Percentiles rank a stretch among this genome's conserved stretches.
Evolutionary conservation across 2,888 invertebrate genomes (phyloP).

Genomic region (Tholera decimalis): DNA sequence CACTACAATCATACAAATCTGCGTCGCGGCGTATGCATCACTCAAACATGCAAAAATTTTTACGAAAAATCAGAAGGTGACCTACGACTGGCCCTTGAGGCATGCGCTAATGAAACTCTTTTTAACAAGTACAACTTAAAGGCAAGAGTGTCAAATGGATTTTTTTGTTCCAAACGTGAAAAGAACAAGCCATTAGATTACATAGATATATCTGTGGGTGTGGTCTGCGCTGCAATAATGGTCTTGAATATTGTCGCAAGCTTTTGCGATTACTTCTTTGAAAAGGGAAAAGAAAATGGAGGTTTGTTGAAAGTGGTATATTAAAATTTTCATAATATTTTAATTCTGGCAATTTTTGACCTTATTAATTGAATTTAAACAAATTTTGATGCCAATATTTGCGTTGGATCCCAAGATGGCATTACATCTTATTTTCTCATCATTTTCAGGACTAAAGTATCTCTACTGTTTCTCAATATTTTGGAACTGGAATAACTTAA

Average conservation of each 20-base stretch:
- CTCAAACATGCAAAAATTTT: slow-evolving; percentile 74
- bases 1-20: slow-evolving; percentile 84
- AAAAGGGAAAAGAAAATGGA: neutral
- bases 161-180: slow-evolving; percentile 34
- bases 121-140: slow-evolving; percentile 49
- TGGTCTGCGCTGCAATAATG: slow-evolving; percentile 26
- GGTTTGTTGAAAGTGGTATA: slow-evolving; percentile 20
- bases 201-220: slow-evolving; percentile 40
- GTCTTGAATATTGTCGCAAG: slow-evolving; percentile 48
- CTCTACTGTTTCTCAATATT: slow-evolving; percentile 71
- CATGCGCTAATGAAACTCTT: slow-evolving; percentile 59
- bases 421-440: neutral
- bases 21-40: slow-evolving; percentile 81
- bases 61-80: slow-evolving; percentile 60
- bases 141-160: slow-evolving; percentile 32
- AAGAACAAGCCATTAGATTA: slow-evolving; percentile 22
- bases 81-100: slow-evolving; percentile 48
- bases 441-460: slow-evolving; percentile 37
- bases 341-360: no score
- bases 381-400: neutral
- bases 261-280: slow-evolving; percentile 32
- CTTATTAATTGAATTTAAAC: no score
- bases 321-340: neutral
- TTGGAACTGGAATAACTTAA: slow-evolving; percentile 68
- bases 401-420: neutral